Evolutionary conservation across 2,113 vertebrate species (phyloP).

Genomic region (Dromaius novaehollandiae): DNA sequence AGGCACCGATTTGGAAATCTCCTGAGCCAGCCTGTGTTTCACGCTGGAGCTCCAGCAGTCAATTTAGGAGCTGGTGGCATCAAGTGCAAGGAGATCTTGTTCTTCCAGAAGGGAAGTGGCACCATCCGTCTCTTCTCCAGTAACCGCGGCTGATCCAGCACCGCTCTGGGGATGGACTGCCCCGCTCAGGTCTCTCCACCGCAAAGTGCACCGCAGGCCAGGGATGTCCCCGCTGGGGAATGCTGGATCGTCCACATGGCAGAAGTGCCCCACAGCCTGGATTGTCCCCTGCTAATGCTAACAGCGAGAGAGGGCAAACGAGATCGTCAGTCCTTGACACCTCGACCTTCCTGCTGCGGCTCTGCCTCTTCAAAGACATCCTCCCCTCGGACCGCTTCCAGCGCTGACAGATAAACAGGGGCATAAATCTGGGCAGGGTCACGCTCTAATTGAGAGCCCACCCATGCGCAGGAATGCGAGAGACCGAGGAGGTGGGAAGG

Average conservation of each 20-base stretch:
- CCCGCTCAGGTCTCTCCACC: accelerated
- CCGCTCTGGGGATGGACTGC: background rate
- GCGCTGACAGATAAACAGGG: background rate
- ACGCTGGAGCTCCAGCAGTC: background rate
- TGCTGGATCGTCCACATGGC: accelerated
- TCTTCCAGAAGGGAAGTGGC: accelerated
- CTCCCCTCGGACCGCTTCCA: background rate
- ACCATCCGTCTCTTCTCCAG: background rate
- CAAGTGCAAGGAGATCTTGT: background rate
- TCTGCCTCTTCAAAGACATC: background rate
- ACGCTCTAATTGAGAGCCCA: background rate
- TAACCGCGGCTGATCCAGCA: background rate
- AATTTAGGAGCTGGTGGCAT: background rate
- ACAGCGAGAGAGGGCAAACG: background rate
- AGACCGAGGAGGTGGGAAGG: background rate
- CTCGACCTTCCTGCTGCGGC: background rate
- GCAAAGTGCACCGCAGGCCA: background rate
- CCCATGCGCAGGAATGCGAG: background rate
- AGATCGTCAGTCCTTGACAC: background rate
- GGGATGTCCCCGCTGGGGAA: accelerated
- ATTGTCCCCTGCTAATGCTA: too few relatives aligned
- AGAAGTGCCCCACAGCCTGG: accelerated
- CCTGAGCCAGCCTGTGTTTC: background rate
- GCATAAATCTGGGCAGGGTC: background rate
- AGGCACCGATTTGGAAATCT: background rate